phyloP scores from a whole-genome alignment of 2,888 invertebrate genomes.

The Fragum sueziense region DNA sequence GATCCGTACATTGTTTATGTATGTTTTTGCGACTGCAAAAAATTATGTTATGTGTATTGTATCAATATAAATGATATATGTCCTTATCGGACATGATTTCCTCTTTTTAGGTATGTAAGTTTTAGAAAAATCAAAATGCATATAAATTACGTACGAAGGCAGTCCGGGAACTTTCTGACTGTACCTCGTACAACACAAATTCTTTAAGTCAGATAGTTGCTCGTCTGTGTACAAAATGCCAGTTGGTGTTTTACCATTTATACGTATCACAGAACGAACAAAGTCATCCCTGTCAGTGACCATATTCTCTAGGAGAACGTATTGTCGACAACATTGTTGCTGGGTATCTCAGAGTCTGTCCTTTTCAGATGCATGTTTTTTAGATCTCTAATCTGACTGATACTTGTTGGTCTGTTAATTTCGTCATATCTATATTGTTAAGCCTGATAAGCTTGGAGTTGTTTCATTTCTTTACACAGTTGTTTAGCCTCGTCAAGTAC shows the following conservation, averaged over 20 bases:
- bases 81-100: no score
- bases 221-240: slow-evolving; percentile 43
- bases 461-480: slow-evolving; percentile 19
- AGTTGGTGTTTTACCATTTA: slow-evolving; percentile 29
- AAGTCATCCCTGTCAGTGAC: slow-evolving; percentile 26
- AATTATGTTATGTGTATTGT: no score
- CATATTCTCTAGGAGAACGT: slow-evolving; percentile 27
- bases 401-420: background rate
- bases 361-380: background rate
- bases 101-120: no score
- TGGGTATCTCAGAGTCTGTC: background rate
- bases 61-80: no score
- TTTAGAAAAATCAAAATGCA: no score
- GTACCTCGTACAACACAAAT: no score
- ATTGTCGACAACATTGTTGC: slow-evolving; percentile 37
- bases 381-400: slow-evolving; percentile 2
- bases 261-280: slow-evolving; percentile 30
- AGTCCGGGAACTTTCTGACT: no score
- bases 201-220: slow-evolving; percentile 44
- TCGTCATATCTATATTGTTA: slow-evolving; percentile 21
- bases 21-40: no score
- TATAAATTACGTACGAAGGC: no score
- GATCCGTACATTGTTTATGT: no score
- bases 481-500: slow-evolving; percentile 22
- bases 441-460: slow-evolving; percentile 17